Evolutionary conservation across 2,888 invertebrate genomes (phyloP), one percentile per base, ranked within the genome.

Genomic region (Odontomyia ornata): DNA sequence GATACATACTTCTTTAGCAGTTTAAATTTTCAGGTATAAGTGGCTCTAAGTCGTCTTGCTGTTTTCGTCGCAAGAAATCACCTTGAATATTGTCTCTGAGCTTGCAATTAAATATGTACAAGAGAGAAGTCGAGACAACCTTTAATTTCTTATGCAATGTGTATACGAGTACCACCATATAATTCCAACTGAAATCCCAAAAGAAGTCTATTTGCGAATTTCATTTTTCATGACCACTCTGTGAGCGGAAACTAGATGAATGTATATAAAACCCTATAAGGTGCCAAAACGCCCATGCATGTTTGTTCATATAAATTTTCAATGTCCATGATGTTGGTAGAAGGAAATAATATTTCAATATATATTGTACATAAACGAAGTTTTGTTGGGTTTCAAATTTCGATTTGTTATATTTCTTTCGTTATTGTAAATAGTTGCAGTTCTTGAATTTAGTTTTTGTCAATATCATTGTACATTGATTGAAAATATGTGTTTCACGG

Each of bases 281-380:
- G 72, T 27, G 72, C 36, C 23, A 72, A 72, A 56, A 56, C 72
- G 57, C 72, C 72, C 72, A 72, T 72, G 11, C 18, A 18, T 28
- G 21, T 23, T 60, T 23, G 60, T 9, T 36, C 36, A 36, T 9
- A 36, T 36, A 36, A 36, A 36, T 36, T 3, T 36, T 36, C 36
- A 9, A 36, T 52, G 52, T 13, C 18, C 52, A 52, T 52, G 18
- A 52, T 52, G 18, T 52, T 52, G 52, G 52, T 15, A 52, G 18
- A 52, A 9, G 36, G 36, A 36, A 36, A 36, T 36, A 36, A 36
- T 36, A 5, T 36, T 36, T 36, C 36, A 36, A 36, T 9, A 43
- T 43, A 43, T 43, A 43, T 43, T 7, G 13, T 43, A 43, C 13
- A 15, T 52, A 52, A 9, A 15, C 13, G 52, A 9, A 52, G 52